Percentiles rank a stretch among this genome's conserved stretches.
Conservation (phyloP, 2,888 invertebrate species). For the Antitype chi region DNA sequence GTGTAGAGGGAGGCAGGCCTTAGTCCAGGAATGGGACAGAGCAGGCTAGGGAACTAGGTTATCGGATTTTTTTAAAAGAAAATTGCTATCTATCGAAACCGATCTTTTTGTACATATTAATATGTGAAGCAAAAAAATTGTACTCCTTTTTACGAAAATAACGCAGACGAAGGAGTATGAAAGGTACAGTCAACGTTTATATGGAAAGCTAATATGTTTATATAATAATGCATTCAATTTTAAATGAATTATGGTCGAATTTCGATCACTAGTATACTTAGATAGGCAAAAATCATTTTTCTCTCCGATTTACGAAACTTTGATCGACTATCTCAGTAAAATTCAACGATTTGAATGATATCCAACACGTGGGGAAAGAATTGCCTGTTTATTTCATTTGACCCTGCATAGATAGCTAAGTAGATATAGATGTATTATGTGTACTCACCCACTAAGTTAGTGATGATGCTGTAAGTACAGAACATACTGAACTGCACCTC, state of each 20-base stretch:
- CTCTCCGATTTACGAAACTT: not conserved
- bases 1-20: not conserved
- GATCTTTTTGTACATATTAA: not conserved
- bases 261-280: not conserved
- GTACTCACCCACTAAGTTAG: slow-evolving; percentile 85
- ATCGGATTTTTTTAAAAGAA: not conserved
- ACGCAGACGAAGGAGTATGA: too few relatives aligned
- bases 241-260: too few relatives aligned
- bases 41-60: not conserved
- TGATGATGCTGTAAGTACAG: slow-evolving; percentile 86
- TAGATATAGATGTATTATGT: not conserved
- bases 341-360: not conserved
- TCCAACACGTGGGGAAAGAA: too few relatives aligned
- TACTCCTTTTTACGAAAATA: too few relatives aligned
- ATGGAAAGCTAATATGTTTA: too few relatives aligned
- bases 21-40: not conserved
- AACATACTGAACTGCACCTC: slow-evolving; percentile 87
- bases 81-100: not conserved
- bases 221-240: too few relatives aligned
- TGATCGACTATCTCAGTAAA: not conserved
- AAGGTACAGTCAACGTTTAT: too few relatives aligned
- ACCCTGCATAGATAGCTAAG: not conserved
- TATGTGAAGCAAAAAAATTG: too few relatives aligned
- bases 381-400: too few relatives aligned
- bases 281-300: not conserved